These are phyloP conservation scores for Aricia artaxerxes DNA, from an alignment of 2,888 invertebrate genomes.

Conservation along the genomic window DNA sequence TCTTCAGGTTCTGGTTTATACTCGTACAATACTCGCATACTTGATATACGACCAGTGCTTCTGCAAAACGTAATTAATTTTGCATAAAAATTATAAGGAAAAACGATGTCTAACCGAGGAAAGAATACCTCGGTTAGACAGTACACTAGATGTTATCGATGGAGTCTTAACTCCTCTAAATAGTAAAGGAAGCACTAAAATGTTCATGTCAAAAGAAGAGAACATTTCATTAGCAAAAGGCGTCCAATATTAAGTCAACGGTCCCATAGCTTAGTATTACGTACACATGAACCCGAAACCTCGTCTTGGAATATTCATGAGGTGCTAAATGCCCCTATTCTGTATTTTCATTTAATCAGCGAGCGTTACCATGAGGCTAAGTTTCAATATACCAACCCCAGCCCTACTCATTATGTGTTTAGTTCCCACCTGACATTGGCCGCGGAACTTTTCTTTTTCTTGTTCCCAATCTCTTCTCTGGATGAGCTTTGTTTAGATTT, in stretches of 20 bases:
- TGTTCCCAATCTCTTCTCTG: background rate
- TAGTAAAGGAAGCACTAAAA: background rate
- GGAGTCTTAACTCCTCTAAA: too few species aligned
- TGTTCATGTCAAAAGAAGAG: background rate
- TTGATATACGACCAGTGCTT: background rate
- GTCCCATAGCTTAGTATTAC: background rate
- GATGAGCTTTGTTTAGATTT: background rate
- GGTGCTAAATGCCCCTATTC: constrained; percentile 3
- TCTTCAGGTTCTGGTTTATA: background rate
- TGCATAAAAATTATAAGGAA: too few species aligned
- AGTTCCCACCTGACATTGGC: background rate
- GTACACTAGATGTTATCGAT: too few species aligned
- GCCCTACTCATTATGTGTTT: constrained; percentile 4
- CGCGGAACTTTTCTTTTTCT: background rate
- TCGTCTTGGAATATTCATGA: background rate
- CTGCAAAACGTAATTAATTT: background rate
- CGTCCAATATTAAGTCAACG: background rate
- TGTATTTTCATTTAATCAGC: background rate
- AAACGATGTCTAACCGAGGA: too few species aligned
- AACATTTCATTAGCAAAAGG: background rate
- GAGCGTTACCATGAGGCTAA: background rate
- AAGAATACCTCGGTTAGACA: too few species aligned
- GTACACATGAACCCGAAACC: background rate
- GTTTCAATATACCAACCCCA: background rate
- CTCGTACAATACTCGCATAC: background rate